Base-by-base conservation (phyloP, 64 coral and sea anemone genomes). In the Anthopleura sola region DNA sequence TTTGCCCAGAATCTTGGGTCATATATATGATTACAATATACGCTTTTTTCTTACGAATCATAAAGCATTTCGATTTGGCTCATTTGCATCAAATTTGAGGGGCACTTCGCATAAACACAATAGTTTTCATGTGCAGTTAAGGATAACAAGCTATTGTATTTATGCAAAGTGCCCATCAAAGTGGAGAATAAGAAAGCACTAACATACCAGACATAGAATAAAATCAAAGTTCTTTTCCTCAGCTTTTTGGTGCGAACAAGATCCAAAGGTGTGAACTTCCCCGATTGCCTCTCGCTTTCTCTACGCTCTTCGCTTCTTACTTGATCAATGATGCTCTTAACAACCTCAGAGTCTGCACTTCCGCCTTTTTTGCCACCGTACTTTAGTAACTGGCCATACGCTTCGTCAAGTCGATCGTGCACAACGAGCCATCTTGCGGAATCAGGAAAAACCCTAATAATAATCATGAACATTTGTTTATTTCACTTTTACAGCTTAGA, bases 161-260 rank as follows among this genome's bases (percentile, higher is more conserved):
- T n/a, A n/a, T n/a, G n/a, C n/a, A n/a, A n/a, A n/a, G n/a, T n/a
- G n/a, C n/a, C n/a, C n/a, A n/a, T n/a, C n/a, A n/a, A n/a, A n/a
- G n/a, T n/a, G n/a, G n/a, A n/a, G n/a, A n/a, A n/a, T n/a, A n/a
- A n/a, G n/a, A n/a, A n/a, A n/a, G n/a, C n/a, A n/a, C n/a, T n/a
- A n/a, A 33, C 76, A 34, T 80, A 88, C 86, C 86, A 88, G 55
- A 60, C 29, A 46, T 80, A 88, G n/a, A 56, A 80, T 28, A 81
- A 46, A 21, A 88, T 88, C 18, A 53, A 34, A 10, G 55, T 88
- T 80, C 86, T 71, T 58, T 62, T 80, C 13, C 75, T 48, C 32
- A 88, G 56, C 18, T 78, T 78, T 29, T 39, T 78, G 75, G 75
- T 46, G 20, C 85, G 85, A 75, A 86, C 1, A 44, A 86, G 48